Conservation (phyloP, 2,888 invertebrate species). For the Spisula subtruncata region DNA sequence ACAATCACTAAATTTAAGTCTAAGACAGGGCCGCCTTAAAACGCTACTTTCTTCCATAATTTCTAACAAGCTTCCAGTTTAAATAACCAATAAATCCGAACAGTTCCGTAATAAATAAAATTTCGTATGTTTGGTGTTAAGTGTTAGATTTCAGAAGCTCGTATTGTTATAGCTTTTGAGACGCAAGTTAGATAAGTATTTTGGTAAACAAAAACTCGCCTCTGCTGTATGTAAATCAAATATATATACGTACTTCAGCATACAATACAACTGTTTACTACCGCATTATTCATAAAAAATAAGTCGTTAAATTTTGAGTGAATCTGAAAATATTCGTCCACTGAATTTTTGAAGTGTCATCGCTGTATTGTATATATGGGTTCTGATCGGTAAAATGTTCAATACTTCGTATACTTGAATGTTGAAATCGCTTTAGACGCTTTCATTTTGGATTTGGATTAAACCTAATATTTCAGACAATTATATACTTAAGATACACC, state of each 20-base stretch:
- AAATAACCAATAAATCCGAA: background rate
- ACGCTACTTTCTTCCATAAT: background rate
- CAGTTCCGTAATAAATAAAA: background rate
- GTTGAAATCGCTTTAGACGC: background rate
- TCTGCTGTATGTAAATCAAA: constrained; percentile 36
- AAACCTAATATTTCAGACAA: background rate
- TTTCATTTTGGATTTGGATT: background rate
- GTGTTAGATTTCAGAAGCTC: background rate
- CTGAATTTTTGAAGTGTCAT: background rate
- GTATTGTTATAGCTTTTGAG: constrained; percentile 29
- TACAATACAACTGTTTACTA: constrained; percentile 16
- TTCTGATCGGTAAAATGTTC: background rate
- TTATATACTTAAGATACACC: too few species aligned
- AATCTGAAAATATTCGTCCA: constrained; percentile 18
- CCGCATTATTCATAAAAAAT: background rate
- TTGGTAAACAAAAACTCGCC: constrained; percentile 34
- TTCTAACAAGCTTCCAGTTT: background rate
- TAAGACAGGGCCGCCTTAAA: background rate
- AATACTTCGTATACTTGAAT: background rate
- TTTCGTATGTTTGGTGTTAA: background rate
- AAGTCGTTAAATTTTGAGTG: constrained; percentile 16
- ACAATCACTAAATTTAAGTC: background rate
- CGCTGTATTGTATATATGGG: background rate
- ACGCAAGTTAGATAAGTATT: constrained; percentile 22
- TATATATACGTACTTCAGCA: constrained; percentile 22